phyloP scores from a whole-genome alignment of 1,140 invertebrate species.

The Venustaconcha ellipsiformis region DNA sequence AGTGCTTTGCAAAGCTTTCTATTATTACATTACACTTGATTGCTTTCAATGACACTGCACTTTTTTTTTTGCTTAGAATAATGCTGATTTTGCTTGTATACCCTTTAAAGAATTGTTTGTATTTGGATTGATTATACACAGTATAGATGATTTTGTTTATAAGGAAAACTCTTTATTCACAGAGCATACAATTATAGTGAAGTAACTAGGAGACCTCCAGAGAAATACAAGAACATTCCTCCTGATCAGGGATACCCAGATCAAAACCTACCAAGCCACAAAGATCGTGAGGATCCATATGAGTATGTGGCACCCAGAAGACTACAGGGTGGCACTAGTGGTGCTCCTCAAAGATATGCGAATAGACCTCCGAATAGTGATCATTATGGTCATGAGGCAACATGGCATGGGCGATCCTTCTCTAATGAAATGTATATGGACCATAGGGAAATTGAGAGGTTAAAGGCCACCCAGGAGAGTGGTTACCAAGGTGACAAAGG shows the following conservation, averaged over 20 bases:
- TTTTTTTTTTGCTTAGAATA: background rate
- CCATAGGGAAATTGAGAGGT: conserved; percentile 47
- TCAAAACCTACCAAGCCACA: background rate
- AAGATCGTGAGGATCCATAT: conserved; percentile 48
- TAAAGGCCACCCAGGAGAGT: conserved; percentile 9
- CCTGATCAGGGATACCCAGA: conserved; percentile 11
- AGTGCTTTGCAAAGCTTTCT: background rate
- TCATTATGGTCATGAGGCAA: conserved; percentile 13
- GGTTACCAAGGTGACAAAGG: conserved; percentile 6
- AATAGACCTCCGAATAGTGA: conserved; percentile 4
- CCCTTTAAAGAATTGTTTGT: background rate
- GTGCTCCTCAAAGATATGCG: conserved; percentile 14
- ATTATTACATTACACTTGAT: background rate
- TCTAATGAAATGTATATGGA: conserved; percentile 66
- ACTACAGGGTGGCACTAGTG: conserved; percentile 14
- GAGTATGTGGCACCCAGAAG: conserved; percentile 49
- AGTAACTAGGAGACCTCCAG: conserved; percentile 25
- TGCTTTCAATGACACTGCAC: background rate
- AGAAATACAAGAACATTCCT: conserved; percentile 20
- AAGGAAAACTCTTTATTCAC: conserved; percentile 8
- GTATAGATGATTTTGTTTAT: background rate
- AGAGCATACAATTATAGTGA: conserved; percentile 54
- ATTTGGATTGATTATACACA: background rate
- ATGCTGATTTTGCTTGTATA: background rate
- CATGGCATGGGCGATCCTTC: conserved; percentile 40